Percentiles rank a stretch among this genome's conserved stretches.
Evolutionary conservation across 2,113 vertebrate species (phyloP).

Genomic region (Pelecanus crispus): DNA sequence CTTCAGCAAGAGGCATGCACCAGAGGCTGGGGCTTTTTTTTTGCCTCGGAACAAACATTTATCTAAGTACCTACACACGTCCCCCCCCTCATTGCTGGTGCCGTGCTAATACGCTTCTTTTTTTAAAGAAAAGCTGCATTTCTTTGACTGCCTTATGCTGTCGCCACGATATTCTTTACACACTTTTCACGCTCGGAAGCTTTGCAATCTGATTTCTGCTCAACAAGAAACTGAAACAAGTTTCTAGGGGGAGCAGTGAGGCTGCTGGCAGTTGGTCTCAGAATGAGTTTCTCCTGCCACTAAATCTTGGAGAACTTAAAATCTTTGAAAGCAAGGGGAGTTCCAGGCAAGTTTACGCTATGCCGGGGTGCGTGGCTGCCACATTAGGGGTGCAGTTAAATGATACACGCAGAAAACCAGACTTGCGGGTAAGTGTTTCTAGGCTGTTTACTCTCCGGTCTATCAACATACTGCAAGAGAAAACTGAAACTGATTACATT

Average conservation of each 20-base stretch:
- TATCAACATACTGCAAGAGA: background rate
- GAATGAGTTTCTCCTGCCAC: conserved; percentile 6
- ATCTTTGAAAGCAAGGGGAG: conserved; percentile 50
- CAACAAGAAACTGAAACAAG: conserved; percentile 57
- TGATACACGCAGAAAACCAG: fast-evolving
- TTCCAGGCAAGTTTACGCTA: background rate
- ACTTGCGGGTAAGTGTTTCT: background rate
- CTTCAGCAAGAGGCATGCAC: background rate
- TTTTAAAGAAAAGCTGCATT: background rate
- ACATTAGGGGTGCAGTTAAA: background rate
- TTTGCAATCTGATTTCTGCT: conserved; percentile 32
- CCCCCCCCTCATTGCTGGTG: background rate
- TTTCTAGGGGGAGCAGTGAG: conserved; percentile 39
- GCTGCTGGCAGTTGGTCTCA: conserved; percentile 27
- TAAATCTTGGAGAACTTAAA: conserved; percentile 23
- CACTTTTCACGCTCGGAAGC: background rate
- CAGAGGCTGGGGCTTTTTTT: background rate
- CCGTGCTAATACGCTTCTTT: background rate
- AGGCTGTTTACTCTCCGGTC: background rate
- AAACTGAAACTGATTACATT: background rate
- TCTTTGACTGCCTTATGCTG: background rate
- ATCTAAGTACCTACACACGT: background rate
- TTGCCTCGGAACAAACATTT: background rate
- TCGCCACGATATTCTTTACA: background rate
- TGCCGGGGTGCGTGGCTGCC: background rate